Base-by-base conservation (phyloP, 2,888 invertebrate species). In the Saturnia japonica region DNA sequence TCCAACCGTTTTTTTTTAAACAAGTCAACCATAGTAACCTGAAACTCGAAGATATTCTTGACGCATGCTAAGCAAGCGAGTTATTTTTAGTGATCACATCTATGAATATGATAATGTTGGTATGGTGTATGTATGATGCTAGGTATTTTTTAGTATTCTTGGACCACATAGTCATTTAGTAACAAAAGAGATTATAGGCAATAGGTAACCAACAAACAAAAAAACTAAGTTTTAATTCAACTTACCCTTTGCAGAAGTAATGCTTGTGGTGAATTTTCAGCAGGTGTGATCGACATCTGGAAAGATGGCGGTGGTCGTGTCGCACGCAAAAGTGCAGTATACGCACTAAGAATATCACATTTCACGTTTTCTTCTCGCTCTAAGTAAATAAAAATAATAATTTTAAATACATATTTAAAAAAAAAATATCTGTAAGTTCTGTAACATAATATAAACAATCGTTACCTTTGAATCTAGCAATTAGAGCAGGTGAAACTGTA, bases 301-400 rank as follows among this genome's bases (percentile, higher is more conserved):
- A 91, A 74, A 0, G 96, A 90, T 22, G 95, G 95, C 16, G 95
- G 95, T 0, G 98, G 96, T 70, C 97, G 95, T 0, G 99, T 99
- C 85, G 99, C 99, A 74, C 97, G 95, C 75, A 99, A 88, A 57
- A 99, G 91, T 0, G 99, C 98, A 71, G 99, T 97, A 87, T 99
- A 99, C 0, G 99, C 99, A 84, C 98, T 98, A 86, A 99, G 97
- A 75, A 99, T 98, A 86, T 99, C 99, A 42, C 98, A 98, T 85
- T 99, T 99, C 0, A 99, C 99, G 88, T 99, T 99, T 91, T 99
- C 99, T 90, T 99, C 99, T 51, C 99, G 96, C 89, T 99, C 99
- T 97, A 86, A 12, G 28, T 28, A 9, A 14, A 28, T 19, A 51
- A 60, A 60, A 19, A 14, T 22, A 54, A 54, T 14, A 3, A 60